Evolutionary conservation across 2,797 vertebrate genomes (phyloP).

Genomic region (Pyrrhura leucotis): DNA sequence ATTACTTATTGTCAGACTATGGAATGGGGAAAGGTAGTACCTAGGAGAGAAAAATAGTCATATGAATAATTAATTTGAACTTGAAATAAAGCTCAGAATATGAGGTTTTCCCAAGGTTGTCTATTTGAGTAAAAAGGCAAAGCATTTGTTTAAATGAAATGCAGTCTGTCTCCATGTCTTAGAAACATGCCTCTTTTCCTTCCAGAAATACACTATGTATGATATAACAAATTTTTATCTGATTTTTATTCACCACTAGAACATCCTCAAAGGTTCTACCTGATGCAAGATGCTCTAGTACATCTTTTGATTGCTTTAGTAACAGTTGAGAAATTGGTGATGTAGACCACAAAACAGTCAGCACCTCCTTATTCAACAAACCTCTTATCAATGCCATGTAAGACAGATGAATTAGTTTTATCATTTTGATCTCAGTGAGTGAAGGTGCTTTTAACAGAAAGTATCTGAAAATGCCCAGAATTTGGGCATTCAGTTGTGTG

Average conservation of each 20-base stretch:
- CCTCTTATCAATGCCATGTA: accelerated
- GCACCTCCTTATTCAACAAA: background rate
- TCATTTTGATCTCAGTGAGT: background rate
- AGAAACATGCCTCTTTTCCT: background rate
- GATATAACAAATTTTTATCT: background rate
- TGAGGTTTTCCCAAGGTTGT: background rate
- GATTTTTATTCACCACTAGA: background rate
- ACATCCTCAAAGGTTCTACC: background rate
- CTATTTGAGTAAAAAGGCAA: background rate
- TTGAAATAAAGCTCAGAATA: slow-evolving; percentile 3
- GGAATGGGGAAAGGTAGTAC: background rate
- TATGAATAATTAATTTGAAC: background rate
- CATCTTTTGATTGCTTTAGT: background rate
- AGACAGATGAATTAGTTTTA: background rate
- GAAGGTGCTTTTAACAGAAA: background rate
- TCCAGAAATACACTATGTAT: accelerated
- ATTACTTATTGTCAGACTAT: background rate
- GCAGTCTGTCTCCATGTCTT: background rate
- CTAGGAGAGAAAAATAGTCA: slow-evolving; percentile 36
- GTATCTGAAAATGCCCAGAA: background rate
- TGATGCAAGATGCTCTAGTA: background rate
- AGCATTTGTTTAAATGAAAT: background rate
- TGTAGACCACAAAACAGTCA: background rate
- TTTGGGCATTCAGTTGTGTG: background rate
- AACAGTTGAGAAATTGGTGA: background rate